Evolutionary conservation across 1,140 invertebrate species (phyloP), one percentile per base, ranked within the genome.

Genomic region (Nebria ingens): DNA sequence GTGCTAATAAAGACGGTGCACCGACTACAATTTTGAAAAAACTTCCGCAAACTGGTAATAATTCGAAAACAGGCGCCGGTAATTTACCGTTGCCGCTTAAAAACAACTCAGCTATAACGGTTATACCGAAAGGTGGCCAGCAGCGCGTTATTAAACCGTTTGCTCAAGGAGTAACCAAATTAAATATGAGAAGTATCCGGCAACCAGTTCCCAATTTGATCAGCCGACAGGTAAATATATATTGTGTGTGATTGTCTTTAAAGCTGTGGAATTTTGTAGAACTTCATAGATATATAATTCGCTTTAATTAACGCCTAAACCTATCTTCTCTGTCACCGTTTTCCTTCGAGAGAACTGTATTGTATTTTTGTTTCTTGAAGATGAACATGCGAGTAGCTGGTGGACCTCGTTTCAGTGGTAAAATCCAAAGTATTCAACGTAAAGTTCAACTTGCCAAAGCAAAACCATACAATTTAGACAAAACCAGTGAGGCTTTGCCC

Each of bases 91-190:
- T 80, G 21, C 77, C 81, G 0, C 70, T 85, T 25, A 82, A 82
- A 62, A 82, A 80, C 61, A 84, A 83, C 61, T 79, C 82, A 6
- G 80, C 82, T 1, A 79, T 84, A 23, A 81, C 83, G 20, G 81
- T 83, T 21, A 80, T 80, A 57, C 82, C 82, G 19, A 82, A 82
- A 66, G 69, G 53, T 56, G 71, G 63, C 51, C 75, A 57, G 61
- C 71, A 63, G 52, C 59, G 61, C 51, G 57, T 56, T 50, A 64
- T 57, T 60, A 73, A 61, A 62, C 70, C 54, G 15, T 68, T 64
- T 62, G 69, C 62, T 55, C 71, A 56, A 53, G 65, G 56, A 52
- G 58, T 60, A 62, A 65, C 56, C 56, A 72, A 60, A 58, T 54
- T 68, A 34, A 66, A 66, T 51, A 58, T 72, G 51, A 52, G 68